Base-by-base conservation (phyloP, 2,113 vertebrate species). In the Atractosteus spatula region DNA sequence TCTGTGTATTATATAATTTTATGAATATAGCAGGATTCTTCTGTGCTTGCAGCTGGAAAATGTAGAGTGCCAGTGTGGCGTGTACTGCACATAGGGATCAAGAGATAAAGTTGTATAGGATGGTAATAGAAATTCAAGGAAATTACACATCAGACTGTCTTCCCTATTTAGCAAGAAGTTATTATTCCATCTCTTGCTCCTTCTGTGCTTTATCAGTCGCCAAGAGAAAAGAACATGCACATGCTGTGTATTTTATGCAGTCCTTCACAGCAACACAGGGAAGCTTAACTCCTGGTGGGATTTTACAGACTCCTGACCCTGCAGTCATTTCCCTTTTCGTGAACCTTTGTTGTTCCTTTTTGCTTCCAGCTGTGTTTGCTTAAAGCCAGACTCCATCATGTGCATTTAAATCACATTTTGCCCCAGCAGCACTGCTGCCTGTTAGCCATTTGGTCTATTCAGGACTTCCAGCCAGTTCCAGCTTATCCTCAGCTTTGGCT, bases 401-500 rank as follows among this genome's bases (percentile, higher is more conserved):
- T 72, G 57, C 72, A 76, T 67, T 67, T n/a, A 54, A 68, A 51
- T 73, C 77, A 71, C 69, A 55, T 73, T 72, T 68, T 66, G 11
- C 61, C 29, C 41, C 73, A 66, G 1, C 41, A 8, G 55, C 56
- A 64, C 7, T 55, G 62, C 29, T 13, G 16, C 44, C 64, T 62
- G n/a, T 65, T 74, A 76, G 75, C 77, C 43, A 68, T 57, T 29
- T 8, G 3, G 55, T 8, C 10, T 14, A 72, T 16, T 63, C 59
- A n/a, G 42, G 55, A 55, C 71, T 69, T 62, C 71, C 76, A 74
- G 29, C 29, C 29, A 72, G 76, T 66, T 69, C 66, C 17, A 80
- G 80, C 77, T 80, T 77, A 78, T 73, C 71, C 57, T 64, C 76
- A 72, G 73, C 72, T 80, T 80, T 78, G 72, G 59, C 70, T 29